These are phyloP conservation scores for Chelonoidis abingdonii DNA, from an alignment of 2,113 vertebrate genomes.

Conservation along the genomic window DNA sequence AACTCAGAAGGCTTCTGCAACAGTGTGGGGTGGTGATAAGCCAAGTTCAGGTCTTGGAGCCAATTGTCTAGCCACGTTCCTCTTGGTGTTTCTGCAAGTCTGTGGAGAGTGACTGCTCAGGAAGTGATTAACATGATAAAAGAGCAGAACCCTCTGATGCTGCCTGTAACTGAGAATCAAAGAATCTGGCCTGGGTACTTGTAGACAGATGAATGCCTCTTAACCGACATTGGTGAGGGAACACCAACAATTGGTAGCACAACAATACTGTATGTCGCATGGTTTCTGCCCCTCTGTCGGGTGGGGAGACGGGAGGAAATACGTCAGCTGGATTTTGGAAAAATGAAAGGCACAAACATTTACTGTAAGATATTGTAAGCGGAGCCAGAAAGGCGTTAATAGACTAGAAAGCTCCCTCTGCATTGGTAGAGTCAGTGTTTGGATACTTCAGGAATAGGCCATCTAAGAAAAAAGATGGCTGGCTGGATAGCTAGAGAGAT, in stretches of 20 bases:
- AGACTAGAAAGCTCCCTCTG: neutral
- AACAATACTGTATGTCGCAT: neutral
- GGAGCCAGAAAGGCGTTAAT: neutral
- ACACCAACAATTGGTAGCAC: neutral
- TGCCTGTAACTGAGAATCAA: neutral
- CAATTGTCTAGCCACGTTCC: neutral
- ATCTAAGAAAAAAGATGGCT: neutral
- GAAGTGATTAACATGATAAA: neutral
- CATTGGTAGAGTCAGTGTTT: neutral
- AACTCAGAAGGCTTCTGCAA: neutral
- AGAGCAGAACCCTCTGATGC: neutral
- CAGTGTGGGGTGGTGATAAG: accelerated
- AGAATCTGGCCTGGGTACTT: neutral
- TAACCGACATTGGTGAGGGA: neutral
- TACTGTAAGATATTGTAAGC: neutral
- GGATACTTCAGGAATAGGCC: neutral
- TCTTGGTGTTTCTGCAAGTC: neutral
- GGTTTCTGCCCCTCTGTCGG: neutral
- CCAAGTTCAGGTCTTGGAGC: neutral
- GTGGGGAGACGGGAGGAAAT: neutral
- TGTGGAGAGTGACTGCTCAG: accelerated
- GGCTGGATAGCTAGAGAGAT: neutral
- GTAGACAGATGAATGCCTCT: neutral
- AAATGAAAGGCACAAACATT: accelerated
- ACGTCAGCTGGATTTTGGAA: neutral